Base-by-base conservation (phyloP, 2,797 vertebrate species). In the Acipenser oxyrinchus region DNA sequence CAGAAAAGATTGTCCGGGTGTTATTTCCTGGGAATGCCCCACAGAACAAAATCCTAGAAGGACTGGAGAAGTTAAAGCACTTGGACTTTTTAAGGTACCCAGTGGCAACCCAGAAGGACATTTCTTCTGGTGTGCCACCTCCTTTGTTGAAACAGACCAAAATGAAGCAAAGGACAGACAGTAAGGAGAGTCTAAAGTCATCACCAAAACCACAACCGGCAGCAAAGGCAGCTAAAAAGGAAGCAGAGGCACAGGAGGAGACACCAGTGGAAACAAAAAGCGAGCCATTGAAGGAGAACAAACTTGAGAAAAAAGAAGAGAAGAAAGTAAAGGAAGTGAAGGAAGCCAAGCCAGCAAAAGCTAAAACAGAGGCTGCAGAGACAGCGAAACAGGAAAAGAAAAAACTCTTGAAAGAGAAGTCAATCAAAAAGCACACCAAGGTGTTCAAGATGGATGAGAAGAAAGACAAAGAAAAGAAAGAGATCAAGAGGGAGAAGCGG, bases 31-130 rank as follows among this genome's bases (percentile, higher is more conserved):
- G 97, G 82, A 99, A 99, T 69, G 95, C 96, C 66, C 95, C 96
- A 48, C 97, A 99, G 83, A 97, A 96, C 79, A 99, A 99, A 83
- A 98, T 99, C 75, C 85, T 99, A n/a, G 97, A 99, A 79, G 95
- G 97, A 49, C 90, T 99, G 60, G 96, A 99, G 84, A 98, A 95
- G 77, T 88, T 99, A 65, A 93, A 93, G 70, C 97, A 99, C 73
- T 80, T 99, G 66, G 97, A 99, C 81, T 98, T 94, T 74, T 82
- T 99, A 64, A 92, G 93, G 64, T 96, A 96, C 70, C 97, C 97
- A 3, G 92, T 97, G 69, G 96, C 93, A 15, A 98, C 96, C 4
- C 96, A 97, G 78, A 97, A 94, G 81, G 96, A 98, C 65, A 87
- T 97, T 65, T 89, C 90, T 55, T 85, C 93, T 23, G 93, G 94